Base-by-base conservation (phyloP, 2,888 invertebrate genomes). In the Fragum fragum region DNA sequence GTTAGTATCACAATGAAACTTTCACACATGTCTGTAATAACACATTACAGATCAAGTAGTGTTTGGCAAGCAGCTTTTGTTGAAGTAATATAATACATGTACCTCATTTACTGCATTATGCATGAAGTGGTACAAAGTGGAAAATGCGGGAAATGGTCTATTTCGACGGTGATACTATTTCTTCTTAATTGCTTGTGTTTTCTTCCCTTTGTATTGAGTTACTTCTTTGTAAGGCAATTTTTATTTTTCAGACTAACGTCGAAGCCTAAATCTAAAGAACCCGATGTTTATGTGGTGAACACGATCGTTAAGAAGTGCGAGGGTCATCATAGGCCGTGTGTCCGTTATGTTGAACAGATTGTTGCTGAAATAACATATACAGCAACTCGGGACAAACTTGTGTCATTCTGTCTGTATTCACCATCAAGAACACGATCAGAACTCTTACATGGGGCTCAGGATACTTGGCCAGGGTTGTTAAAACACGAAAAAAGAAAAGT, bases 341-440 rank as follows among this genome's bases (percentile, higher is more conserved):
- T 61, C 1, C 61, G 1, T 32, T 32, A 29, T 42, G 18, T 66
- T 23, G 66, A 66, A 11, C 66, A 66, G 11, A 36, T 66, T 21
- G 42, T 66, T 42, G 66, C 26, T 16, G 2, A 26, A 21, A 23
- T 66, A 9, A 1, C 9, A n/a, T 66, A 66, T 26, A 66, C 39
- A 23, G 42, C 66, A 7, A 26, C 66, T 21, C 32, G 42, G 21
- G 42, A 39, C 9, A 39, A 23, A 9, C 21, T 42, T 23, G 21
- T 66, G 16, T 21, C 66, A 23, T 23, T 66, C 16, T 36, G n/a
- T 7, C 66, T 66, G 23, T 42, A 23, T 26, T 66, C 66, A 14
- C 66, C 66, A 14, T 5, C 26, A 18, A 26, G 1, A 1, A 42
- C 66, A 16, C 3, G 26, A 2, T 66, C 66, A 1, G 28, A 18